A percentile compares a stretch with the other conserved stretches of the same genome.
Evolutionary conservation across 2,888 invertebrate genomes (phyloP).

Genomic region (Eurois occulta): DNA sequence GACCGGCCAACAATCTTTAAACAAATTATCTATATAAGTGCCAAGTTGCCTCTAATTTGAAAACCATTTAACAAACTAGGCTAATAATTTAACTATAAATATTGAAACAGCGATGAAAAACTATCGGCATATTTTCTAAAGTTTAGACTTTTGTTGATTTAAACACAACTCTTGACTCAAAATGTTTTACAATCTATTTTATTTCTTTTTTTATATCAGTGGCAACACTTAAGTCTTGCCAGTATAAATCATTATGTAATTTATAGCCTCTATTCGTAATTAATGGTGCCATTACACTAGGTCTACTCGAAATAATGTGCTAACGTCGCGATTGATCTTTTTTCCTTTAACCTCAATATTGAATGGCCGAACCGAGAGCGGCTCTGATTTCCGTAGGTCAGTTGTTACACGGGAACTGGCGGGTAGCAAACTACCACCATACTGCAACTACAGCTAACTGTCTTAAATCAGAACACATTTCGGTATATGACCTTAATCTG

Average conservation of each 20-base stretch:
- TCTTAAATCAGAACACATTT: conserved; percentile 25
- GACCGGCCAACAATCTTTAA: conserved; percentile 65
- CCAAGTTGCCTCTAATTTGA: conserved; percentile 62
- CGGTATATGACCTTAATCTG: conserved; percentile 18
- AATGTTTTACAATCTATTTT: conserved; percentile 41
- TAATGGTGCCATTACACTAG: conserved; percentile 54
- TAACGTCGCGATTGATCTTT: conserved; percentile 51
- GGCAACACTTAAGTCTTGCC: conserved; percentile 46
- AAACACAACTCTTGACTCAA: conserved; percentile 28
- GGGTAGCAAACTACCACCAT: conserved; percentile 5
- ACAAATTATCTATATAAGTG: conserved; percentile 68
- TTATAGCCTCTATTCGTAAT: conserved; percentile 54
- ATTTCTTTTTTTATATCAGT: conserved; percentile 40
- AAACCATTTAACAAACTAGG: conserved; percentile 27
- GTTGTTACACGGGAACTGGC: conserved; percentile 16
- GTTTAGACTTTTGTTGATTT: conserved; percentile 25
- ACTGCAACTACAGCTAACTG: conserved; percentile 35
- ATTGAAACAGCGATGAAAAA: conserved; percentile 7
- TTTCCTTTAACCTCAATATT: conserved; percentile 38
- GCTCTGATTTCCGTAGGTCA: conserved; percentile 44
- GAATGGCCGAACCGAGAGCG: conserved; percentile 34
- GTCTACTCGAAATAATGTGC: conserved; percentile 47
- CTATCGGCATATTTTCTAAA: neutral
- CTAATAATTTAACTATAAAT: too few species aligned
- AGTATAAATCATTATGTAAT: conserved; percentile 49